Base-by-base conservation (phyloP, 2,113 vertebrate species). In the Mugil cephalus region DNA sequence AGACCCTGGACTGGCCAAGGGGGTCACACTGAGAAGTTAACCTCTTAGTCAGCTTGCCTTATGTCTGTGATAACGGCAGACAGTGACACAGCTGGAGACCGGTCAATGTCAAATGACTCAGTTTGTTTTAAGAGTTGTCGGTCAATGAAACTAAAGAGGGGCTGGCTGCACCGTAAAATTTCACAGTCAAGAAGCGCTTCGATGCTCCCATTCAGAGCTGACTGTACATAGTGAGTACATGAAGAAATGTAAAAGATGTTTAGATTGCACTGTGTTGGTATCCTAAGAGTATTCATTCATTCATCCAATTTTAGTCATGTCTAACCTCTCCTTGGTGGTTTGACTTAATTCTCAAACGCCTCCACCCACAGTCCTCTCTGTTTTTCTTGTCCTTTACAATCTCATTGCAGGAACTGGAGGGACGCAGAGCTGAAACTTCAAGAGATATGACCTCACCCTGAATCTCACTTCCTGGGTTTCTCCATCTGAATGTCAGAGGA, bases 81-180 rank as follows among this genome's bases (percentile, higher is more conserved):
- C 69, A 30, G 51, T 19, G 12, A 30, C 71, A n/a, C 82, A 56
- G 75, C 8, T 15, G 42, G 79, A 69, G 52, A 73, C 14, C 69
- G 40, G 70, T 62, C 74, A 70, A 80, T 85, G 82, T 85, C 84
- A 87, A 85, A 82, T 19, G 61, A 72, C 62, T 65, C 71, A 4
- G 43, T 77, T 79, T 79, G 77, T 82, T 79, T 56, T 69, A 46
- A 45, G 77, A 35, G 54, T 69, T 60, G 43, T 60, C 65, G 72
- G 53, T 65, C 60, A 43, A 51, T 39, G 59, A 59, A 77, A 78
- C 52, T 39, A 48, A 61, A 77, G 73, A 72, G 67, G 13, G 61
- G 51, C 45, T 71, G 73, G 70, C 59, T 42, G 54, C 56, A 13
- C 15, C 54, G 43, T 36, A 13, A 0, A 6, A 4, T 60, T 39